phyloP scores from a whole-genome alignment of 2,113 vertebrate genomes.

The Catharus minimus region DNA sequence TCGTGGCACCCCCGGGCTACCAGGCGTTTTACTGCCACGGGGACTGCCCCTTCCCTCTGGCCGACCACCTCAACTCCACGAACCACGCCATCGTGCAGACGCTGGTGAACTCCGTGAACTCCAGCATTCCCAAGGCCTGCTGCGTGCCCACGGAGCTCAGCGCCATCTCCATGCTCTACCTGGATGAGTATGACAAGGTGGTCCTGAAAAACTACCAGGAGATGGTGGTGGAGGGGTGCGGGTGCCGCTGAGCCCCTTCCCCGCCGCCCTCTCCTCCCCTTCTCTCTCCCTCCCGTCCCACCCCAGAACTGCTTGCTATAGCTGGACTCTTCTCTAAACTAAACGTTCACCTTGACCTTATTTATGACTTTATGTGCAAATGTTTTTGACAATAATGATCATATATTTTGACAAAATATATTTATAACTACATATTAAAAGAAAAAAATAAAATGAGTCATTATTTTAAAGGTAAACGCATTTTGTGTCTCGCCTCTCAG shows the following conservation, averaged over 20 bases:
- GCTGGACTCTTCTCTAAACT: constrained; percentile 64
- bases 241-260: constrained; percentile 85
- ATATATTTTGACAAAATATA: constrained; percentile 99
- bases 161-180: constrained; percentile 98
- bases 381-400: constrained; percentile 97
- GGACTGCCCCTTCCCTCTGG: constrained; percentile 96
- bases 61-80: constrained; percentile 97
- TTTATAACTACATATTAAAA: constrained; percentile 99
- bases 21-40: constrained; percentile 98
- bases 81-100: constrained; percentile 99
- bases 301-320: constrained; percentile 54
- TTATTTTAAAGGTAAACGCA: constrained; percentile 94
- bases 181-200: constrained; percentile 98
- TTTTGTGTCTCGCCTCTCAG: constrained; percentile 71
- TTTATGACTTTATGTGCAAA: constrained; percentile 97
- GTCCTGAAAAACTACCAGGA: constrained; percentile 99
- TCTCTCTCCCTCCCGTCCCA: constrained; percentile 4
- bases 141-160: constrained; percentile 98
- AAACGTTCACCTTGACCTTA: constrained; percentile 89
- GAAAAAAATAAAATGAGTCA: constrained; percentile 93
- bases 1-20: constrained; percentile 96
- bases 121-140: constrained; percentile 96
- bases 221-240: constrained; percentile 98
- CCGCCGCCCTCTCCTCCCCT: neutral
- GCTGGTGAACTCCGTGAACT: constrained; percentile 97